Evolutionary conservation across 2,113 vertebrate species (phyloP).

Genomic region (Pelmatolapia mariae): DNA sequence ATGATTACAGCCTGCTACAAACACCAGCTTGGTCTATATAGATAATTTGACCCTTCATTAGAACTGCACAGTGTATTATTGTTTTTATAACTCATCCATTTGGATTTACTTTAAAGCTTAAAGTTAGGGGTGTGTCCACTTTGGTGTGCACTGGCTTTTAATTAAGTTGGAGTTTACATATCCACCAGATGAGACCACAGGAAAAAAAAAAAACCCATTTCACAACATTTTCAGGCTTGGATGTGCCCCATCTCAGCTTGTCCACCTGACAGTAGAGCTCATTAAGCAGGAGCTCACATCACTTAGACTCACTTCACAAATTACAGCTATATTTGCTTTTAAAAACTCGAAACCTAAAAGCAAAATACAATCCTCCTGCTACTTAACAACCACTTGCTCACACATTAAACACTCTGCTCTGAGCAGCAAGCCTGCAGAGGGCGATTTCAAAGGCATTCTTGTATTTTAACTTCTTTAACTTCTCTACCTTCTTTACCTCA

Average conservation of each 20-base stretch:
- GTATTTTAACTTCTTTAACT: background rate
- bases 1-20: background rate
- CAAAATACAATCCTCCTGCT: background rate
- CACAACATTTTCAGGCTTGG: background rate
- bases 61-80: background rate
- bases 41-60: background rate
- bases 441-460: background rate
- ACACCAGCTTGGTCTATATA: background rate
- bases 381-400: background rate
- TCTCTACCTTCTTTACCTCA: accelerated
- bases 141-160: background rate
- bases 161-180: background rate
- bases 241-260: background rate
- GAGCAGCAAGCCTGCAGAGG: background rate
- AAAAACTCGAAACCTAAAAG: background rate
- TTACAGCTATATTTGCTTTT: background rate
- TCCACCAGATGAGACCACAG: background rate
- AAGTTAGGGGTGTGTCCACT: background rate
- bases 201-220: background rate
- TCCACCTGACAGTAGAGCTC: background rate
- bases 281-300: background rate
- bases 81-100: background rate
- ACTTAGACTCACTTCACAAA: background rate
- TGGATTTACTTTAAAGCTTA: background rate
- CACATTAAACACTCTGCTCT: background rate